Evolutionary conservation across 2,888 invertebrate genomes (phyloP), one percentile per base, ranked within the genome.

Genomic region (Hypena proboscidalis): DNA sequence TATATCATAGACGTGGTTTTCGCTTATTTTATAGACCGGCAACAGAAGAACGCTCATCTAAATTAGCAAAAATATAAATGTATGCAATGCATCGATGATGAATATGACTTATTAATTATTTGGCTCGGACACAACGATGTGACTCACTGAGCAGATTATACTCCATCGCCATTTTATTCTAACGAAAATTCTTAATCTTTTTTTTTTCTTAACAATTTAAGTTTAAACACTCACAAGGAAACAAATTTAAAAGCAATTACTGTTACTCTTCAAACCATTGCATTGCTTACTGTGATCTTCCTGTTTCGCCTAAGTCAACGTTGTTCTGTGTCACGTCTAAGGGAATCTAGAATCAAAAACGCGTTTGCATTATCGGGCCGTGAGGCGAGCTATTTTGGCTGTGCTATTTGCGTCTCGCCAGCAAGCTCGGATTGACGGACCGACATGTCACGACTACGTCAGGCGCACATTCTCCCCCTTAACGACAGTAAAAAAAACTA

Each of bases 381-480:
- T 77, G 87, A 81, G 80, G 83, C 80, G 80, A 78, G 84, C 84
- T 90, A 90, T 90, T 90, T 87, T 68, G 64, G 86, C 70, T 67
- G 75, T 58, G 78, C 86, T 90, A 90, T 90, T 90, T 89, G 70
- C 70, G 83, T 82, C 80, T 59, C 74, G 83, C 82, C 77, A 82
- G 89, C 87, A 83, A 83, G 88, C 90, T 85, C 82, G 81, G 89
- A 90, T 90, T 90, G 90, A 90, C 89, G 89, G 86, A 83, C 85
- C 83, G 83, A 80, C 81, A 78, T 89, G 87, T 89, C 90, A 89
- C 78, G 77, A 73, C 74, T 73, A 70, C 85, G 83, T 83, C 83
- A 77, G 60, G 58, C 59, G 57, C 70, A 72, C 71, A 74, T 75
- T 76, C 70, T 79, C 66, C 70, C 66, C 67, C 68, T 66, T 77